These are phyloP conservation scores for Lamproptera curius DNA, from an alignment of 2,888 invertebrate genomes.

Conservation along the genomic window DNA sequence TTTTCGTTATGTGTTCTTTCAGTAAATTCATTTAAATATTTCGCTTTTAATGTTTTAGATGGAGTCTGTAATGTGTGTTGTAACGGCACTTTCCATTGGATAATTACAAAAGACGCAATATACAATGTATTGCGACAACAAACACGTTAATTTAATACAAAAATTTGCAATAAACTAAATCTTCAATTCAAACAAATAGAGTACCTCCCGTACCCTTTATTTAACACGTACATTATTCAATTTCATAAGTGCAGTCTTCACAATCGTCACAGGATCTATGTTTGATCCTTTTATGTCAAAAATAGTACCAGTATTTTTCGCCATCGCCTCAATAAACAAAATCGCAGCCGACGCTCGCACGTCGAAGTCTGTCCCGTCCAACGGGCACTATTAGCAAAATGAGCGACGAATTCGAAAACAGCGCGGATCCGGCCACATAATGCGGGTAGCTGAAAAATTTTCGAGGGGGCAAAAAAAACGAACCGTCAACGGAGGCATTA, in stretches of 20 bases:
- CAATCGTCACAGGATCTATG: too few relatives aligned
- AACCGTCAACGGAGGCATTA: not conserved
- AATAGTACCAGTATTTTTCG: not conserved
- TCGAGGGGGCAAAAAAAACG: not conserved
- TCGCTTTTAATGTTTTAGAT: not conserved
- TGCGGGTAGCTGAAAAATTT: slow-evolving; percentile 6
- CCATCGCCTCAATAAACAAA: not conserved
- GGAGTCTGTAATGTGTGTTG: not conserved
- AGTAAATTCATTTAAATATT: not conserved
- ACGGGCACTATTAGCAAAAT: not conserved
- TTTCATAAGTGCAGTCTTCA: too few relatives aligned
- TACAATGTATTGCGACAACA: too few relatives aligned
- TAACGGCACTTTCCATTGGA: not conserved
- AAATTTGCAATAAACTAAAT: not conserved
- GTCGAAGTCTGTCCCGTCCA: not conserved
- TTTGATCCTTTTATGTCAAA: too few relatives aligned
- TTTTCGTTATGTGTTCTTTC: not conserved
- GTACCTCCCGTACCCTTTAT: too few relatives aligned
- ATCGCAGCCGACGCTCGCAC: not conserved
- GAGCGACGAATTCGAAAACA: not conserved
- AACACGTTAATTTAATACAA: not conserved
- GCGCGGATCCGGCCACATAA: slow-evolving; percentile 1
- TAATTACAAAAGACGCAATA: not conserved
- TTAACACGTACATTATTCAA: too few relatives aligned
- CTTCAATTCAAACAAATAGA: not conserved